phyloP scores from a whole-genome alignment of 2,797 vertebrate species.

The Ambastaia sidthimunki region DNA sequence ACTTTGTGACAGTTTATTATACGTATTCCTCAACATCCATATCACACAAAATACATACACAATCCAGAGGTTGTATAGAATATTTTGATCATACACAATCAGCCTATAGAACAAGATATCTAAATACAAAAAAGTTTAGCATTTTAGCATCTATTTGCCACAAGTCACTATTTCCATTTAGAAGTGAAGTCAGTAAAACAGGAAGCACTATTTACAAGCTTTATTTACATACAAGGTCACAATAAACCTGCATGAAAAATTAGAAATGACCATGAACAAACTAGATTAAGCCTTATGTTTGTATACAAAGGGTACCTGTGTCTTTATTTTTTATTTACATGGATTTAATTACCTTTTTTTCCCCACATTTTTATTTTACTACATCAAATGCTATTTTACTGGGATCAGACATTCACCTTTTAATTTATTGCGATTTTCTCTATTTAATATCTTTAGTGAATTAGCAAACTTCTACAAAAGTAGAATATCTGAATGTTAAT shows the following conservation, averaged over 20 bases:
- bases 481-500: background rate
- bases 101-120: conserved; percentile 68
- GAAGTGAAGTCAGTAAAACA: conserved; percentile 62
- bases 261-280: background rate
- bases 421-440: background rate
- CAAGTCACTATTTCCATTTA: conserved; percentile 65
- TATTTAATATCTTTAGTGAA: background rate
- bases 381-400: background rate
- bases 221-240: conserved; percentile 69
- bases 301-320: conserved; percentile 3
- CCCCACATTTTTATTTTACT: background rate
- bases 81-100: conserved; percentile 52
- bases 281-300: background rate
- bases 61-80: conserved; percentile 58
- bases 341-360: background rate
- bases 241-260: conserved; percentile 5
- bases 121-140: conserved; percentile 66
- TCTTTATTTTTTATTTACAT: background rate
- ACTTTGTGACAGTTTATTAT: conserved; percentile 65
- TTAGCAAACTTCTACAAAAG: background rate
- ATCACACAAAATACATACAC: conserved; percentile 60
- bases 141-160: conserved; percentile 58
- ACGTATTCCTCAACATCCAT: conserved; percentile 70
- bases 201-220: conserved; percentile 70
- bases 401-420: background rate